Evolutionary conservation across 1,140 invertebrate species (phyloP).

Genomic region (Camponotus vicinus): DNA sequence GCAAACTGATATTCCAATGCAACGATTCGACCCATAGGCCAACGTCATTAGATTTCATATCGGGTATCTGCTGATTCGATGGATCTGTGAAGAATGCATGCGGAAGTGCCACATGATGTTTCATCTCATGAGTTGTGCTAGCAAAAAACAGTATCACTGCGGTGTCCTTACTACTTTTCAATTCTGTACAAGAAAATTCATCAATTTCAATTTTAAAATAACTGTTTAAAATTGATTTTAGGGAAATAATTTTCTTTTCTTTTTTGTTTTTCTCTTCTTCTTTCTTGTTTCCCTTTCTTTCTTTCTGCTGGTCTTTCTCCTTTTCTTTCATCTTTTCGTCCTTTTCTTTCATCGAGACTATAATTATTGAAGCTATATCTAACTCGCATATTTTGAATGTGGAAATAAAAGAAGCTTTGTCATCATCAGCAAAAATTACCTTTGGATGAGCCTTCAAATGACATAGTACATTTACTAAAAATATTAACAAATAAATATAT

Average conservation of each 20-base stretch:
- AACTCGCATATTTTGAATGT: too few species aligned
- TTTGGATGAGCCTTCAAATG: conserved; percentile 67
- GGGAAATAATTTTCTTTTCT: too few species aligned
- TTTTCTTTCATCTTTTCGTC: too few species aligned
- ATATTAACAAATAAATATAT: too few species aligned
- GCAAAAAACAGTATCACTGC: neutral
- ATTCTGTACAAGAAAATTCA: neutral
- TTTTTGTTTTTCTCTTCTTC: too few species aligned
- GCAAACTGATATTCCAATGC: neutral
- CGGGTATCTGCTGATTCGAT: neutral
- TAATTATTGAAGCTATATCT: too few species aligned
- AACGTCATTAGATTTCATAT: neutral
- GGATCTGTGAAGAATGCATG: neutral
- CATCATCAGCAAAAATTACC: conserved; percentile 78
- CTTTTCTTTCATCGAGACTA: too few species aligned
- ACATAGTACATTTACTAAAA: too few species aligned
- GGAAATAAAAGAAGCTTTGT: conserved; percentile 6
- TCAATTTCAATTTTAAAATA: neutral
- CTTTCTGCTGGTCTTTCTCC: too few species aligned
- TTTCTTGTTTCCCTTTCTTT: too few species aligned
- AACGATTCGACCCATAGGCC: neutral
- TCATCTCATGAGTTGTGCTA: too few species aligned
- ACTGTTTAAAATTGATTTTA: too few species aligned
- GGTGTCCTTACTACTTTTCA: neutral
- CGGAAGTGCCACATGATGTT: neutral